These are phyloP conservation scores for Troides aeacus DNA, from an alignment of 2,888 invertebrate genomes.

Conservation along the genomic window DNA sequence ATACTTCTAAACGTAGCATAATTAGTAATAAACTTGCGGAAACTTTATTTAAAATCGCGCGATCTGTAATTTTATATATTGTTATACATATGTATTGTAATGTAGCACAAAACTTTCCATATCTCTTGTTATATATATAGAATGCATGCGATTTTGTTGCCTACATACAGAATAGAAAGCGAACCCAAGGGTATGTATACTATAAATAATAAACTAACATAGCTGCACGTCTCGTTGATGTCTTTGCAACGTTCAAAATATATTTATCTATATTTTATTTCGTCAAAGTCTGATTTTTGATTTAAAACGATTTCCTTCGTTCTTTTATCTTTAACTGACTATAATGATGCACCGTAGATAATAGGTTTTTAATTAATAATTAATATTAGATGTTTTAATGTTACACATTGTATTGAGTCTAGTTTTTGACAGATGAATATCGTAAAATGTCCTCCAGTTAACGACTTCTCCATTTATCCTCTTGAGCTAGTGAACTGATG, in stretches of 20 bases:
- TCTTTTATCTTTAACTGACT: too few species aligned
- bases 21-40: background rate
- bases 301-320: background rate
- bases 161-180: constrained; percentile 41
- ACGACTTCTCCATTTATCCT: background rate
- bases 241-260: constrained; percentile 31
- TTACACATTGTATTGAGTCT: background rate
- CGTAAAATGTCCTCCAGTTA: background rate
- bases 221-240: constrained; percentile 36
- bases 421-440: background rate
- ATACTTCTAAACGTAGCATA: too few species aligned
- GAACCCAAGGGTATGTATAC: constrained; percentile 38
- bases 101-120: background rate
- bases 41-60: too few species aligned
- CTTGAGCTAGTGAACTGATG: constrained; percentile 15
- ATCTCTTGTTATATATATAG: constrained; percentile 2
- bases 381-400: too few species aligned
- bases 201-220: constrained; percentile 28
- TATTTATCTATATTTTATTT: constrained; percentile 15
- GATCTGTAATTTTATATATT: background rate
- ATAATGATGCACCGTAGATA: too few species aligned
- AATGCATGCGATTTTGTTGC: constrained; percentile 21
- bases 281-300: background rate
- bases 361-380: too few species aligned
- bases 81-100: background rate